Evolutionary conservation across 2,113 vertebrate genomes (phyloP).

Genomic region (Forbesichthys papilliferus): DNA sequence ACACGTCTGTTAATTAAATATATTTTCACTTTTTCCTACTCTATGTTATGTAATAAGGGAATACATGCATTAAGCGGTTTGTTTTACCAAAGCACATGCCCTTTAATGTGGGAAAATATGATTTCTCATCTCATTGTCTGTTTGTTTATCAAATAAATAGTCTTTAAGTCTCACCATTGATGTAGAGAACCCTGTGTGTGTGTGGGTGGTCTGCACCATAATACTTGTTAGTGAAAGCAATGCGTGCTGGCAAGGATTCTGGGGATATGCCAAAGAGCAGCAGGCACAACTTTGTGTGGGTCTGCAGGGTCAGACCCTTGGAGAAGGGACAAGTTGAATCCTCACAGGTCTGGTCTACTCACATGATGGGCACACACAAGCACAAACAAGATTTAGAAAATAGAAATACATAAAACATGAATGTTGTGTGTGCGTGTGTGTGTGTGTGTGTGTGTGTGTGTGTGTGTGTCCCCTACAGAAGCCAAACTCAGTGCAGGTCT

Average conservation of each 20-base stretch:
- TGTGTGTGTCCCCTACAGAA: conserved; percentile 76
- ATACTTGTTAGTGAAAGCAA: conserved; percentile 81
- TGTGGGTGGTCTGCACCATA: conserved; percentile 74
- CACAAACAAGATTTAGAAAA: conserved; percentile 1
- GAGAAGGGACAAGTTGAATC: conserved; percentile 79
- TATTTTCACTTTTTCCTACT: no score
- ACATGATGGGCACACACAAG: conserved; percentile 16
- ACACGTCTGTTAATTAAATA: no score
- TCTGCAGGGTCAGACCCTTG: conserved; percentile 65
- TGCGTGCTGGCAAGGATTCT: conserved; percentile 58
- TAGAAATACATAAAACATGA: neutral
- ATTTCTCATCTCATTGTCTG: no score
- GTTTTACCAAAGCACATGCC: no score
- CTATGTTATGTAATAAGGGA: no score
- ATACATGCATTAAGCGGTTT: no score
- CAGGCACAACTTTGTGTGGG: conserved; percentile 70
- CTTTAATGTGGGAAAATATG: no score
- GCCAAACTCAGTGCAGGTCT: conserved; percentile 87
- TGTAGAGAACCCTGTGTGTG: conserved; percentile 75
- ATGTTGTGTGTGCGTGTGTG: conserved; percentile 5
- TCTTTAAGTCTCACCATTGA: conserved; percentile 69
- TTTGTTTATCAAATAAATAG: no score
- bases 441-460: conserved; percentile 10
- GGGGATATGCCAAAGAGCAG: conserved; percentile 77
- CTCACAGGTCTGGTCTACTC: conserved; percentile 83